Evolutionary conservation across 2,113 vertebrate genomes (phyloP).

Genomic region (Kryptolebias marmoratus): DNA sequence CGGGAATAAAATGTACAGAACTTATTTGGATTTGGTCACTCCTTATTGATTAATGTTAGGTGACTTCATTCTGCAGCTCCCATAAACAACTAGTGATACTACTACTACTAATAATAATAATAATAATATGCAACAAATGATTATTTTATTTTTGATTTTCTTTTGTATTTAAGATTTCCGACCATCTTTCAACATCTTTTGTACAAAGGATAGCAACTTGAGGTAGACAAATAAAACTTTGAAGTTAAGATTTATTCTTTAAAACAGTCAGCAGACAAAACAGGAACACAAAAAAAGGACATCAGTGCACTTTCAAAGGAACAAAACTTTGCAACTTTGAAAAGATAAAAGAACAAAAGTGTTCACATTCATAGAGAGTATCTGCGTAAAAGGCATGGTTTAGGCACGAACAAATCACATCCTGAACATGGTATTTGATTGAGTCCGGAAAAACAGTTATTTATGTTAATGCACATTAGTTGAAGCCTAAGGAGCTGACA

Average conservation of each 20-base stretch:
- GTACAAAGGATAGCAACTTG: too few relatives aligned
- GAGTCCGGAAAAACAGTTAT: background rate
- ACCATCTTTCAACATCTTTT: too few relatives aligned
- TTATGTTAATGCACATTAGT: background rate
- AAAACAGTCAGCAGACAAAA: conserved; percentile 3
- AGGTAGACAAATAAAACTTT: background rate
- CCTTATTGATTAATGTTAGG: too few relatives aligned
- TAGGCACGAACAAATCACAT: background rate
- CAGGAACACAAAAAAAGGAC: background rate
- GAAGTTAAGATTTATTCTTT: background rate
- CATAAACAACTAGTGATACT: too few relatives aligned
- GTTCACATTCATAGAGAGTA: conserved; percentile 42
- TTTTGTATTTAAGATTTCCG: too few relatives aligned
- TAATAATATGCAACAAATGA: too few relatives aligned
- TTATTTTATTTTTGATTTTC: too few relatives aligned
- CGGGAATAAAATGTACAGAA: too few relatives aligned
- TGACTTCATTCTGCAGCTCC: too few relatives aligned
- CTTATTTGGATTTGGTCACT: too few relatives aligned
- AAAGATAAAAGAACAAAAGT: background rate
- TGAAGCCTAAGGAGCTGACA: background rate
- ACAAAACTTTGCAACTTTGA: background rate
- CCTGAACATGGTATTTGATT: background rate
- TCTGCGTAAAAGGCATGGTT: conserved; percentile 5
- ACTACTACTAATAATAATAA: too few relatives aligned
- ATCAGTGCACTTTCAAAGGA: conserved; percentile 14